Base-by-base conservation (phyloP, 1,140 invertebrate species). In the Caenorhabditis brenneri region DNA sequence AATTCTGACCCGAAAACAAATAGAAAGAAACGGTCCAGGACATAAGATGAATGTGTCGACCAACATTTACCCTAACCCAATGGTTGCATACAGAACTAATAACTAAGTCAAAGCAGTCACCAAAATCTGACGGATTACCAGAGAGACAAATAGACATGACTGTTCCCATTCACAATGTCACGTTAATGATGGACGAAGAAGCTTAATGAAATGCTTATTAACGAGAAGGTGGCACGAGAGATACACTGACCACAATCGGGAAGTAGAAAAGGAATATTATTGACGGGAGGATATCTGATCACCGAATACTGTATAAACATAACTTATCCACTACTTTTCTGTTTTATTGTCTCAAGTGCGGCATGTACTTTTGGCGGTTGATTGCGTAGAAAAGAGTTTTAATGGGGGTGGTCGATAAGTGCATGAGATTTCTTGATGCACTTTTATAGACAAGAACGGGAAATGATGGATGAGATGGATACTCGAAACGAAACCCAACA, bases 61-160 rank as follows among this genome's bases (percentile, higher is more conserved):
- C 65, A 74, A 74, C 65, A 74, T 74, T 74, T 74, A 74, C 65
- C 65, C 29, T 65, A 39, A 39, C 29, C 36, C 36, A n/a, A 24
- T 46, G n/a, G 19, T 5, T 31, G 33, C 36, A 42, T n/a, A 24
- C 3, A 42, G 39, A 3, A 19, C 36, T 65, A 65, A 65, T 65
- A 65, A 65, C 29, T 19, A 65, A 65, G 58, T 33, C 58, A 65
- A 31, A 65, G 29, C 48, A 15, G 22, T 55, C 22, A 55, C 36
- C 36, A 74, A 74, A 74, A 74, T 74, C 29, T 74, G 65, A 42
- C 36, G 36, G 65, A 74, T 74, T 42, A 74, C 58, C 58, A 65
- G 39, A 27, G 22, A 4, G 29, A 36, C 29, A 36, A 65, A 2
- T 2, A 36, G 10, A 65, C 5, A 24, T 12, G 22, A 10, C 53